A percentile compares a stretch with the other conserved stretches of the same genome.
These are phyloP conservation scores for Umimayanthus chanpuru DNA, from an alignment of 92 coral and sea anemone genomes.

Conservation along the genomic window DNA sequence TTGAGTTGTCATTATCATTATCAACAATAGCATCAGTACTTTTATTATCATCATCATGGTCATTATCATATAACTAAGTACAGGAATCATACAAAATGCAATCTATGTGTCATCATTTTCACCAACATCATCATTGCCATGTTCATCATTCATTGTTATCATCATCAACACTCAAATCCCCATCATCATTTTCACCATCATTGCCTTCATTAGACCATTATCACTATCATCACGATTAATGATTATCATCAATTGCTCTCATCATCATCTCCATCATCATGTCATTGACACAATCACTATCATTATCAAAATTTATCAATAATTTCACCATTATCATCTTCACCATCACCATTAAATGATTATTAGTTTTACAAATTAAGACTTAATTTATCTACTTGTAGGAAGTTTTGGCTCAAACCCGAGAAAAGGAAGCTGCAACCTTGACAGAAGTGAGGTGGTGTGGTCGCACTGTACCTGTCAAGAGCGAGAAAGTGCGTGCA, in stretches of 20 bases:
- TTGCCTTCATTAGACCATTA: neutral
- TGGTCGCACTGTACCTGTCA: slow-evolving; percentile 87
- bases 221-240: no score
- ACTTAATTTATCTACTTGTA: slow-evolving; percentile 17
- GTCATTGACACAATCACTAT: neutral
- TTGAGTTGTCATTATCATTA: no score
- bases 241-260: neutral
- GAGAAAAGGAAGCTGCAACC: slow-evolving; percentile 94
- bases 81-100: no score
- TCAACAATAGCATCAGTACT: no score
- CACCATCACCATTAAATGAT: neutral
- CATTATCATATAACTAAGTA: no score
- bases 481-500: slow-evolving; percentile 93
- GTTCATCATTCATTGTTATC: neutral
- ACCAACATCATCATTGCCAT: neutral
- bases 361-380: neutral
- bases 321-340: neutral
- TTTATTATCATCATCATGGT: no score
- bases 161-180: no score
- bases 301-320: neutral
- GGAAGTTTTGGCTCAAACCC: slow-evolving; percentile 96
- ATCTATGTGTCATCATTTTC: neutral
- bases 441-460: slow-evolving; percentile 96
- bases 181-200: neutral
- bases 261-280: neutral